Conservation (phyloP, 2,888 invertebrate species). For the Masnerella sp. region DNA sequence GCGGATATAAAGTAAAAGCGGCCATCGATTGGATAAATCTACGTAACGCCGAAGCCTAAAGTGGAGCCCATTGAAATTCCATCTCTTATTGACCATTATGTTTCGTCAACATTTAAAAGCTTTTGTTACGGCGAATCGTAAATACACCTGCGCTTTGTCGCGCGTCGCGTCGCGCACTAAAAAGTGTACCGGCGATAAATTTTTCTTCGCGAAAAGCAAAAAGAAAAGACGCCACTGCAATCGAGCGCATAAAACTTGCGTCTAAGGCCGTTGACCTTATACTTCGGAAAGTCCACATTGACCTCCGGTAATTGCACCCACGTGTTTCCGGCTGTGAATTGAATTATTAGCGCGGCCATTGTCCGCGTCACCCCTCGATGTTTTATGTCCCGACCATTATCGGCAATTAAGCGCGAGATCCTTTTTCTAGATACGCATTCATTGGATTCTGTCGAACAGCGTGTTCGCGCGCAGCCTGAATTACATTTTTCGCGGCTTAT, state of each 20-base stretch:
- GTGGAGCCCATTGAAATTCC: too few species aligned
- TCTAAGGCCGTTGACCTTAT: conserved; percentile 66
- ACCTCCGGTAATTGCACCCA: conserved; percentile 62
- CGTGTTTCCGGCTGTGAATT: conserved; percentile 64
- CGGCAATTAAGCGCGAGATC: conserved; percentile 28
- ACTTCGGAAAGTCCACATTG: conserved; percentile 58
- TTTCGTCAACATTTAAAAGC: too few species aligned
- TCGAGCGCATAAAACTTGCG: conserved; percentile 5
- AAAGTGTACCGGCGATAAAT: neutral
- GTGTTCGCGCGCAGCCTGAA: neutral
- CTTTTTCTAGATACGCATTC: conserved; percentile 30
- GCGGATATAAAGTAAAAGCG: too few species aligned
- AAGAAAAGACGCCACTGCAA: neutral
- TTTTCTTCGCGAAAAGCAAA: conserved; percentile 2
- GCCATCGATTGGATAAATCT: too few species aligned
- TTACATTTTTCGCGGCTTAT: conserved; percentile 11
- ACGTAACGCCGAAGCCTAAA: too few species aligned
- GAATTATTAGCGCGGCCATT: conserved; percentile 54
- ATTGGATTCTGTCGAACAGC: conserved; percentile 17
- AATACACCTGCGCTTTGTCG: too few species aligned
- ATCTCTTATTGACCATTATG: too few species aligned
- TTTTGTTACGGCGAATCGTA: too few species aligned
- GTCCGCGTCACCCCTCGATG: conserved; percentile 30
- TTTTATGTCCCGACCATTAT: conserved; percentile 40
- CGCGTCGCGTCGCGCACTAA: too few species aligned